A percentile compares a stretch with the other conserved stretches of the same genome.
Evolutionary conservation across 1,140 invertebrate species (phyloP).

Genomic region (Cryptotermes secundus): DNA sequence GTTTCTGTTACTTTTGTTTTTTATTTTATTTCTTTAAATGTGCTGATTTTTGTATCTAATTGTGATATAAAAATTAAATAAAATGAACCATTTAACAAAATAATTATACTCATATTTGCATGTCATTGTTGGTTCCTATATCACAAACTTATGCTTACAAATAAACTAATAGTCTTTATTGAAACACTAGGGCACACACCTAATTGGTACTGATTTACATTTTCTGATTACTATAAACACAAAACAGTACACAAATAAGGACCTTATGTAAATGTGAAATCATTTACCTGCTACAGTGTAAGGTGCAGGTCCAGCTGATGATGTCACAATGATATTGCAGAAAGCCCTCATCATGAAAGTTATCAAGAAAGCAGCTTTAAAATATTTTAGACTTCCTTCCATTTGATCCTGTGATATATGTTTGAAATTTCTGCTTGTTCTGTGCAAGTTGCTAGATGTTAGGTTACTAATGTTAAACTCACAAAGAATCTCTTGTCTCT

Average conservation of each 20-base stretch:
- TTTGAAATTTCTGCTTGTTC: slow-evolving; percentile 4
- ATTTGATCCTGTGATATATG: not conserved
- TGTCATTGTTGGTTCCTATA: too few relatives aligned
- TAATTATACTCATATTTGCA: too few relatives aligned
- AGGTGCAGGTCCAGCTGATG: slow-evolving; percentile 3
- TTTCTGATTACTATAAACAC: not conserved
- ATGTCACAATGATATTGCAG: not conserved
- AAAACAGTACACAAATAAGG: not conserved
- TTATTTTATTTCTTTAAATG: too few relatives aligned
- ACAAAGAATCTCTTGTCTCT: not conserved
- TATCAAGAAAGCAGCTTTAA: not conserved
- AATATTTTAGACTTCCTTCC: not conserved
- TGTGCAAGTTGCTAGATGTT: not conserved
- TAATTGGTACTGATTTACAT: not conserved
- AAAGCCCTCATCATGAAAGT: not conserved
- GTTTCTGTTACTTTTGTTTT: too few relatives aligned
- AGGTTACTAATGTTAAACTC: slow-evolving; percentile 8
- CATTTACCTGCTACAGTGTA: not conserved
- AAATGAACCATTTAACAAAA: too few relatives aligned
- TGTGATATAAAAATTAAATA: too few relatives aligned
- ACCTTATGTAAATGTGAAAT: not conserved
- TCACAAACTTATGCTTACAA: too few relatives aligned
- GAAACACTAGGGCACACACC: not conserved
- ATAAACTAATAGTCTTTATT: not conserved
- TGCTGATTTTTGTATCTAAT: too few relatives aligned